These are phyloP conservation scores for Drosophila barbarae DNA, from an alignment of 2,888 invertebrate genomes.

Conservation along the genomic window DNA sequence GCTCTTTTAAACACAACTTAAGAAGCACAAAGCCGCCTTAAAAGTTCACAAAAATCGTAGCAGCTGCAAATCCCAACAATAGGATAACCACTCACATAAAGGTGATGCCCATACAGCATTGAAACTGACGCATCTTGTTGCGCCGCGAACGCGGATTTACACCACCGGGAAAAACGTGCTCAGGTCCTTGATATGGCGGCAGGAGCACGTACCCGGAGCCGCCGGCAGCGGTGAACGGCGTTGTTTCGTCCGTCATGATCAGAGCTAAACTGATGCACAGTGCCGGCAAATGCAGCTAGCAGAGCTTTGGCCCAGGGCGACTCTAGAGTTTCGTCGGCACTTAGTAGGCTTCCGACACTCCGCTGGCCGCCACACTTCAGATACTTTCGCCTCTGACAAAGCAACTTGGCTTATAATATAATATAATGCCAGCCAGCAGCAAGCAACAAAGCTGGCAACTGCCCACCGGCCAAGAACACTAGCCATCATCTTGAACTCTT, in stretches of 20 bases:
- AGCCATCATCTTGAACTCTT: conserved; percentile 32
- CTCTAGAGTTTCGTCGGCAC: conserved; percentile 52
- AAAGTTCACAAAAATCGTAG: neutral
- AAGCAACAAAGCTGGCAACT: conserved; percentile 47
- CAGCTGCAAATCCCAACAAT: neutral
- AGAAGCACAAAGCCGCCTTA: neutral
- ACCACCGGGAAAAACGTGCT: conserved; percentile 81
- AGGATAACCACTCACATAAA: conserved; percentile 83
- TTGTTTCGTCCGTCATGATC: conserved; percentile 81
- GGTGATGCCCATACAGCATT: conserved; percentile 86
- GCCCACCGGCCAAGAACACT: conserved; percentile 24
- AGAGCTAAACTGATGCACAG: conserved; percentile 52
- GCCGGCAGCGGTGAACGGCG: conserved; percentile 79
- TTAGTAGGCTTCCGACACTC: conserved; percentile 60
- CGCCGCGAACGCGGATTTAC: conserved; percentile 80
- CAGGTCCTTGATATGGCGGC: conserved; percentile 77
- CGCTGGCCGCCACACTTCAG: conserved; percentile 66
- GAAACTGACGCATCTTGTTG: conserved; percentile 82
- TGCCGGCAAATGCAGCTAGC: conserved; percentile 4
- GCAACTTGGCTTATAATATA: conserved; percentile 63
- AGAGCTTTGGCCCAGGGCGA: conserved; percentile 21
- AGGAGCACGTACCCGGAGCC: conserved; percentile 55
- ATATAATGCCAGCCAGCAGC: conserved; percentile 62
- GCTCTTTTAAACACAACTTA: neutral
- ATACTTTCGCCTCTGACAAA: conserved; percentile 60